Evolutionary conservation across 2,888 invertebrate genomes (phyloP), one percentile per base, ranked within the genome.

Genomic region (Xanthia icteritia): DNA sequence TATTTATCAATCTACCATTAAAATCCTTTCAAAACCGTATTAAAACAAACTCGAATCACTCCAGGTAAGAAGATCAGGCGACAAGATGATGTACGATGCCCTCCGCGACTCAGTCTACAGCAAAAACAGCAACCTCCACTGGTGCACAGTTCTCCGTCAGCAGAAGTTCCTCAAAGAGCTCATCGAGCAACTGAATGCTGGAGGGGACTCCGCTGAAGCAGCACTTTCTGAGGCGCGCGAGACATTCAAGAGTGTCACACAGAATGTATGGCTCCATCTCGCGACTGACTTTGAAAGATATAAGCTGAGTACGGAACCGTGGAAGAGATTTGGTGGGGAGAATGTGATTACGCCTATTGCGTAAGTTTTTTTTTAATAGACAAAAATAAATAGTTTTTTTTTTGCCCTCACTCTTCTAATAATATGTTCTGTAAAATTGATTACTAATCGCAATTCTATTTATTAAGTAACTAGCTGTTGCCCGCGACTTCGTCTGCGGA

Each of bases 161-260:
- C 98, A 98, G 79, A 97, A 97, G 85, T 99, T 99, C 93, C 96
- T 99, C 39, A 97, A 97, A 13, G 96, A 97, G 15, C 91, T 98
- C 27, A 91, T 98, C n/a, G 97, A 97, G 74, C 96, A 97, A 76
- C 91, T 98, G 66, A 97, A 97, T 79, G 97, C 97, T 0, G 92
- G 92, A 45, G 96, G 96, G 0, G 95, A 97, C 60, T 94, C 96
- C 6, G 95, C 97, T 0, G 93, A 96, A 74, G 93, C 95, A 0
- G 94, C 97, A 4, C 88, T 95, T 1, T 92, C 92, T 15, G 97
- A 97, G 60, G 96, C 98, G 36, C 97, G 97, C 84, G 92, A 94
- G 11, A 95, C 98, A 0, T 97, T 98, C 80, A 93, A 94, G 65
- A 94, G 94, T 6, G 94, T 99, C 27, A 97, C 97, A 0, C 90